Conservation (phyloP, 2,888 invertebrate genomes). For the Sesia apiformis region DNA sequence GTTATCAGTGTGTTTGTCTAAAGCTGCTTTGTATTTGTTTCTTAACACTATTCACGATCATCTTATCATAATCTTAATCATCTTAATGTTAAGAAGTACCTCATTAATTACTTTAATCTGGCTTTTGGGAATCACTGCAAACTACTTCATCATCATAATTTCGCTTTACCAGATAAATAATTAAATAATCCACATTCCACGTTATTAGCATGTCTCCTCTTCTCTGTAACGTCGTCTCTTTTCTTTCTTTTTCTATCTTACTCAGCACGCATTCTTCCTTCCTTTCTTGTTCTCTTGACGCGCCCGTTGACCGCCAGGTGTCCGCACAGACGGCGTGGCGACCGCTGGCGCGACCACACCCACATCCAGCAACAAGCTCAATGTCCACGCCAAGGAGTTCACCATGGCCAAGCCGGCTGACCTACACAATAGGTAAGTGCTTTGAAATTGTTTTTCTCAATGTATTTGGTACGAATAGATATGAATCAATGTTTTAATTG, state of each 20-base stretch:
- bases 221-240: constrained; percentile 12
- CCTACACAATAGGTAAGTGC: constrained; percentile 62
- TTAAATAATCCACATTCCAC: neutral
- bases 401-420: constrained; percentile 82
- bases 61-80: too few species aligned
- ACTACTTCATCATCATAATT: too few species aligned
- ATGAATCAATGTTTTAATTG: too few species aligned
- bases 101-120: too few species aligned
- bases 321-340: constrained; percentile 76
- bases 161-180: too few species aligned
- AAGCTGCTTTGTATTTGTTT: too few species aligned
- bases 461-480: too few species aligned
- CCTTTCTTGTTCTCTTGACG: constrained; percentile 58
- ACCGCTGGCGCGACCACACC: constrained; percentile 41
- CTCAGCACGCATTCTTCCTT: neutral
- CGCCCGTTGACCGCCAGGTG: constrained; percentile 72
- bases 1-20: too few species aligned
- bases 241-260: neutral
- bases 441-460: neutral
- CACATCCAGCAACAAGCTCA: constrained; percentile 77
- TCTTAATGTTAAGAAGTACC: too few species aligned
- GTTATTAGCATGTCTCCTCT: constrained; percentile 2
- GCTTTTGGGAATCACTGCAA: too few species aligned
- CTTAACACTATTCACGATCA: too few species aligned
- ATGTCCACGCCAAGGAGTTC: constrained; percentile 93